phyloP scores from a whole-genome alignment of 2,797 vertebrate species.

The Allobates femoralis region DNA sequence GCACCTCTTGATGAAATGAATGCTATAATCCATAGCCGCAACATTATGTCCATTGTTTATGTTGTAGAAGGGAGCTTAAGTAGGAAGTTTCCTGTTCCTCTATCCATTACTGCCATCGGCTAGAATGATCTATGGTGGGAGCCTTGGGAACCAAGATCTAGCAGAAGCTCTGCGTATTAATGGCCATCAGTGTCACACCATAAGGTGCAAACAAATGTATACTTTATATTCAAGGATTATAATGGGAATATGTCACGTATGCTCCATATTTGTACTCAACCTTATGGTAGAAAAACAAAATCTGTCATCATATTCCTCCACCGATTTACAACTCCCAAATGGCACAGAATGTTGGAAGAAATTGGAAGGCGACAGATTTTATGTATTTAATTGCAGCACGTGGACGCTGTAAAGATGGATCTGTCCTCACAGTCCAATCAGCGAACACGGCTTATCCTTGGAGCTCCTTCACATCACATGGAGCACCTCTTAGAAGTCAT shows the following conservation, averaged over 20 bases:
- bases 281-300: slow-evolving; percentile 62
- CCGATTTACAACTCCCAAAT: slow-evolving; percentile 54
- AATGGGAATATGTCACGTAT: slow-evolving; percentile 59
- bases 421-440: slow-evolving; percentile 31
- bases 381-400: slow-evolving; percentile 46
- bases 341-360: slow-evolving; percentile 54
- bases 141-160: slow-evolving; percentile 47
- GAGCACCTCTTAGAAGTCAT: slow-evolving; percentile 41
- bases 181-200: slow-evolving; percentile 60
- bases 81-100: slow-evolving; percentile 40
- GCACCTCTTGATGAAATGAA: slow-evolving; percentile 47
- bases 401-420: slow-evolving; percentile 27
- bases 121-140: slow-evolving; percentile 43
- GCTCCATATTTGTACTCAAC: slow-evolving; percentile 59
- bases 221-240: slow-evolving; percentile 56
- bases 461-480: slow-evolving; percentile 21
- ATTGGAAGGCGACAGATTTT: slow-evolving; percentile 53
- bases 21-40: slow-evolving; percentile 60
- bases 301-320: slow-evolving; percentile 59
- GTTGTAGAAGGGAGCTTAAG: slow-evolving; percentile 25
- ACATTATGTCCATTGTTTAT: slow-evolving; percentile 58
- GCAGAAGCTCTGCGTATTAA: slow-evolving; percentile 57
- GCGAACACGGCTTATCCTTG: background rate
- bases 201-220: slow-evolving; percentile 62
- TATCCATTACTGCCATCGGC: slow-evolving; percentile 50